Percentiles rank a stretch among this genome's conserved stretches.
phyloP scores from a whole-genome alignment of 2,797 vertebrate species.

The Peromyscus attwateri region DNA sequence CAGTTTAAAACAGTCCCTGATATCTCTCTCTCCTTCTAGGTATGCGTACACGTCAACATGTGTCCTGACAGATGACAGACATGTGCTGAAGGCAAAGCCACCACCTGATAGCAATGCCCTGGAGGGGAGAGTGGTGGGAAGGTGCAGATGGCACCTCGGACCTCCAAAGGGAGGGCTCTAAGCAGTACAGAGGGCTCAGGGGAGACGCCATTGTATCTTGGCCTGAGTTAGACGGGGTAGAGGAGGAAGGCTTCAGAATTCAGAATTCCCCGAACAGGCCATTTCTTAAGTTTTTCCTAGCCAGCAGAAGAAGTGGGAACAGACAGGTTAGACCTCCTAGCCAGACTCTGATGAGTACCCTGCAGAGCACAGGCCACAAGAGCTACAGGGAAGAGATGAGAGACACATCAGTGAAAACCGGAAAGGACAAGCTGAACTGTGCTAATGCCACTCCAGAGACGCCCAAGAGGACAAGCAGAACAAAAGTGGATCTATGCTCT shows the following conservation, averaged over 20 bases:
- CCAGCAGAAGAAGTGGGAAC: neutral
- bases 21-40: neutral
- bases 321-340: slow-evolving; percentile 37
- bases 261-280: neutral
- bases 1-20: slow-evolving; percentile 41
- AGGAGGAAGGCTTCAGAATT: neutral
- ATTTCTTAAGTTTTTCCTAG: slow-evolving; percentile 24
- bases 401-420: slow-evolving; percentile 30
- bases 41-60: neutral
- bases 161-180: neutral
- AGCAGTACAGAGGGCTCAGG: neutral
- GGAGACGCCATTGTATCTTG: neutral
- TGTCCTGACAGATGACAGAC: neutral
- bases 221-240: neutral
- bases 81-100: neutral
- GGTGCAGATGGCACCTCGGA: neutral
- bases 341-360: neutral
- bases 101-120: neutral
- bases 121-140: neutral
- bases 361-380: neutral
- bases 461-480: slow-evolving; percentile 25
- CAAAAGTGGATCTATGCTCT: neutral
- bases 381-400: slow-evolving; percentile 27
- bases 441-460: neutral
- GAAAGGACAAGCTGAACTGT: neutral